Evolutionary conservation across 2,888 invertebrate species (phyloP), one percentile per base, ranked within the genome.

Genomic region (Tridacna crocea): DNA sequence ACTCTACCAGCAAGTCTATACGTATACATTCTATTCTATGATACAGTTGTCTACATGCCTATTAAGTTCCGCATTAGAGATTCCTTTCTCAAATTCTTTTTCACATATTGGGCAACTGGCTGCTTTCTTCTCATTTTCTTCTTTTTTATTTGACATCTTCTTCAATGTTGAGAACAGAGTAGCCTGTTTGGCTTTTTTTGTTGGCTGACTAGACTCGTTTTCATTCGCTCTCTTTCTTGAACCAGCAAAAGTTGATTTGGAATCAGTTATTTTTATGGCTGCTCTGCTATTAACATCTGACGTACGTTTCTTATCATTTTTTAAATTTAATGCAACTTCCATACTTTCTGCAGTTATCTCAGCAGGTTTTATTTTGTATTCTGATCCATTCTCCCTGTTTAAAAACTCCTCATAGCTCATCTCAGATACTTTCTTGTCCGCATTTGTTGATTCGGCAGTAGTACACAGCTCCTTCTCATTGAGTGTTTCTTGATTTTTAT

Each of bases 31-130:
- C 61, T 77, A 91, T 76, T 91, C 91, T 81, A 93, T 93, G 58
- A 93, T 86, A 79, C 93, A 93, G 81, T 91, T 92, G 75, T 93
- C 93, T 77, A 93, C 90, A 79, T 93, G 93, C 11, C 78, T 60
- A 85, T 93, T 93, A n/a, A 93, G 85, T n/a, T 92, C 91, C 12
- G 83, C 81, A 78, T 93, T 93, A 26, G 87, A 88, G 27, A 85
- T 83, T 11, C 86, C 87, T 22, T 78, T 75, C 2, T 90, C 86
- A 88, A 93, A 93, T 36, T 83, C 79, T 61, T 87, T 85, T 24
- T 78, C 78, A 88, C 93, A 93, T n/a, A 93, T 88, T 0, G 93
- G 93, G 85, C 93, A 92, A 17, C 82, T 75, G 46, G 58, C 51
- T 17, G 73, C 65, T 58, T 83, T 83, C 1, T 75, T 68, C n/a